Evolutionary conservation across 1,140 invertebrate species (phyloP).

Genomic region (Cotesia vestalis): DNA sequence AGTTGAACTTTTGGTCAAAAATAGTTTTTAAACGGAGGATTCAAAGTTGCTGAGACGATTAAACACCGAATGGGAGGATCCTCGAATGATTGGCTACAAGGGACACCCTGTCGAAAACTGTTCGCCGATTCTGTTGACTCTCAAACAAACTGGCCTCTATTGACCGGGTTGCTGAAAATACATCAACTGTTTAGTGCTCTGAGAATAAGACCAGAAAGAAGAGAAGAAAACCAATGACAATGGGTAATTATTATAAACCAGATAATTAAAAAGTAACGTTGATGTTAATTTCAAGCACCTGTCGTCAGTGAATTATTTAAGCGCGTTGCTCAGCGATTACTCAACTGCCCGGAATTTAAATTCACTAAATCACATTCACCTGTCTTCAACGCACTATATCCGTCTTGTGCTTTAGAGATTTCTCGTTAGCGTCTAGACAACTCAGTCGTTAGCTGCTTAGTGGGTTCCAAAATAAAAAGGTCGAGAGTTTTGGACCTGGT

Average conservation of each 20-base stretch:
- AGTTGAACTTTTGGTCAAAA: too few species aligned
- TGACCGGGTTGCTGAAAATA: too few species aligned
- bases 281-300: constrained; percentile 21
- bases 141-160: too few species aligned
- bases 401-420: constrained; percentile 26
- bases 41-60: constrained; percentile 59
- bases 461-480: not conserved
- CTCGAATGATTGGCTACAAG: constrained; percentile 61
- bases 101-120: not conserved
- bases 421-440: constrained; percentile 37
- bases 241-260: not conserved
- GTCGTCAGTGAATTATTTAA: not conserved
- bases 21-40: constrained; percentile 6
- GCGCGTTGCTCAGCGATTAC: not conserved
- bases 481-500: not conserved
- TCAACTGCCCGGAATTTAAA: constrained; percentile 30
- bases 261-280: not conserved
- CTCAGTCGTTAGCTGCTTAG: constrained; percentile 15
- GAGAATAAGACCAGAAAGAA: too few species aligned
- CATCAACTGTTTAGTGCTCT: too few species aligned
- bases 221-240: not conserved
- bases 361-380: constrained; percentile 39
- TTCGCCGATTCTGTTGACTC: not conserved
- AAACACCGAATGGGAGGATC: constrained; percentile 62
- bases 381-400: constrained; percentile 35